phyloP scores from a whole-genome alignment of 1,140 invertebrate genomes.

The Drosophila busckii region DNA sequence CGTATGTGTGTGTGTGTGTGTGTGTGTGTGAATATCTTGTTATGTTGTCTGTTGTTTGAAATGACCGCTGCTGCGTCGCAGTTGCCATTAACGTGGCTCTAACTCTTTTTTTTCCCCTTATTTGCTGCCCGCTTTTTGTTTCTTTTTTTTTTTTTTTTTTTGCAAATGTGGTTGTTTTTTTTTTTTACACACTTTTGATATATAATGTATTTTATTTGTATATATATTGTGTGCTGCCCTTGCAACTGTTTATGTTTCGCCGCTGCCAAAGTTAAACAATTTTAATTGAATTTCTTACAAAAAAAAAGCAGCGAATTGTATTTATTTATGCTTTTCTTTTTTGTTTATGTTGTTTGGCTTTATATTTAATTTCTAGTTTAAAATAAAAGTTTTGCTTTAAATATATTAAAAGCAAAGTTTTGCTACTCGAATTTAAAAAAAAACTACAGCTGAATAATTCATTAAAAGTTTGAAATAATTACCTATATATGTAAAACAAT shows the following conservation, averaged over 20 bases:
- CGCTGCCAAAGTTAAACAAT: slow-evolving; percentile 55
- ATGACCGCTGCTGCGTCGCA: slow-evolving; percentile 50
- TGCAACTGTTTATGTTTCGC: slow-evolving; percentile 9
- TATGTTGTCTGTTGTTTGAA: slow-evolving; percentile 72
- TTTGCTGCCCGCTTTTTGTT: too few species aligned
- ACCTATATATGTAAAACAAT: too few species aligned
- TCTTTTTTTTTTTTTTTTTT: slow-evolving; percentile 11
- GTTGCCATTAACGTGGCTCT: slow-evolving; percentile 36
- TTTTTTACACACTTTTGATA: slow-evolving; percentile 11
- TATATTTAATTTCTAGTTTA: background rate
- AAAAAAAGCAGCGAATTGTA: slow-evolving; percentile 53
- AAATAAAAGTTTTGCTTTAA: too few species aligned
- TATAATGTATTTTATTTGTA: slow-evolving; percentile 53
- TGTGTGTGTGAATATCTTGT: slow-evolving; percentile 63
- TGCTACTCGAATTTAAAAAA: too few species aligned
- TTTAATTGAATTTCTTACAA: slow-evolving; percentile 73
- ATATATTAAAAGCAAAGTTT: too few species aligned
- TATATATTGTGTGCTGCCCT: slow-evolving; percentile 17
- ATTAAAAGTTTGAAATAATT: too few species aligned
- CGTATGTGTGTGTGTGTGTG: slow-evolving; percentile 12
- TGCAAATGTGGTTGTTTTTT: slow-evolving; percentile 4
- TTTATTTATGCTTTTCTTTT: slow-evolving; percentile 35
- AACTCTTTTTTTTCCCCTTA: slow-evolving; percentile 49
- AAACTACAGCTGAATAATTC: too few species aligned
- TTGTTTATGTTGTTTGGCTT: background rate